Conservation (phyloP, 2,797 vertebrate genomes). For the Fringilla coelebs region DNA sequence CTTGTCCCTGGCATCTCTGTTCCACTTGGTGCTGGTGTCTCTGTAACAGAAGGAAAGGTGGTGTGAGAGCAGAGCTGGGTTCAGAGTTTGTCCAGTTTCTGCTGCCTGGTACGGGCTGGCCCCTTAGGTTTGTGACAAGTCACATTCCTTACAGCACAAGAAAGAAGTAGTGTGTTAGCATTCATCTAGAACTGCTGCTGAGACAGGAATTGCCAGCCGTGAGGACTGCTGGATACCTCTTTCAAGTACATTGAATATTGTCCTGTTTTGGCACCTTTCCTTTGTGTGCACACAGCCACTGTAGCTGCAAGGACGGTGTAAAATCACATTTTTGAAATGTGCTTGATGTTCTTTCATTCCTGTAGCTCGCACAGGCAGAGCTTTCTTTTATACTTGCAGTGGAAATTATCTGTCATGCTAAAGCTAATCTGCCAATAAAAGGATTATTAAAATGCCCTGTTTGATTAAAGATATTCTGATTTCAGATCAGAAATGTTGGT, state of each 20-base stretch:
- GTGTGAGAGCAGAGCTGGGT: neutral
- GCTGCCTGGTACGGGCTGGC: neutral
- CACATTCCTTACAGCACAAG: neutral
- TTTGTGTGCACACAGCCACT: neutral
- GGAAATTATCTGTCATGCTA: neutral
- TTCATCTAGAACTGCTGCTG: neutral
- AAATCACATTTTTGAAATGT: neutral
- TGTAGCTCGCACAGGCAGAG: neutral
- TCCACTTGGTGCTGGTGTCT: neutral
- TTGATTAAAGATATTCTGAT: neutral
- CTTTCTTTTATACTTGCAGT: neutral
- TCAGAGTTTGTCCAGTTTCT: neutral
- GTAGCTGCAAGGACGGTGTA: neutral
- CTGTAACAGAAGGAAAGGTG: neutral
- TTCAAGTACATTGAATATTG: neutral
- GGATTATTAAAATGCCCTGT: neutral
- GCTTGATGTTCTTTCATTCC: neutral
- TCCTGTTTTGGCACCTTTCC: neutral
- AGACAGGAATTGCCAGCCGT: neutral
- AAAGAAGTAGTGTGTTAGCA: neutral
- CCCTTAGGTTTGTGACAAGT: accelerated
- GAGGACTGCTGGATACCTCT: neutral
- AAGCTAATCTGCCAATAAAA: neutral
- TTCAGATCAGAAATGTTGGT: neutral
- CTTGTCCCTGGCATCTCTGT: neutral